These are phyloP conservation scores for Galerucella calmariensis DNA, from an alignment of 2,888 invertebrate genomes.

Conservation along the genomic window DNA sequence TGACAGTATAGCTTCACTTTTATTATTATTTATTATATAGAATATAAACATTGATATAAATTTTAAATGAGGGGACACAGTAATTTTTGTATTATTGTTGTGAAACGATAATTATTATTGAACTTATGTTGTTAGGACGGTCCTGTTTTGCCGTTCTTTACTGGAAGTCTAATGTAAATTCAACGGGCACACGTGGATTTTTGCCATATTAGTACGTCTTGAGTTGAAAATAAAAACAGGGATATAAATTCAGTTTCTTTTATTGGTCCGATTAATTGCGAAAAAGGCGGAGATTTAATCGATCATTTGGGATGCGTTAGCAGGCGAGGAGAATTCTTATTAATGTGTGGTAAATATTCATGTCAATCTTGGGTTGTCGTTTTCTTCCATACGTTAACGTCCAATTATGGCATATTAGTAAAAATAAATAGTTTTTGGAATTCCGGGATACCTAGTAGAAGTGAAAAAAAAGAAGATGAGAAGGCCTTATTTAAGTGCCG, in stretches of 20 bases:
- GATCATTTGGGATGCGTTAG: slow-evolving; percentile 29
- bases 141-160: slow-evolving; percentile 45
- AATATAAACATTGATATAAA: too few species aligned
- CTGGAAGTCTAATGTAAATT: slow-evolving; percentile 52
- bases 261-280: slow-evolving; percentile 39
- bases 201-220: slow-evolving; percentile 47
- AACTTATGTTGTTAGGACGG: too few species aligned
- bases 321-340: slow-evolving; percentile 27
- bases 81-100: too few species aligned
- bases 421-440: slow-evolving; percentile 7
- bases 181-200: slow-evolving; percentile 49
- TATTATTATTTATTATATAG: too few species aligned
- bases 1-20: too few species aligned
- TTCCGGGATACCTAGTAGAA: not conserved
- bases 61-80: too few species aligned
- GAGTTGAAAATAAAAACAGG: slow-evolving; percentile 37
- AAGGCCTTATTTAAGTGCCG: not conserved
- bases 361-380: slow-evolving; percentile 12
- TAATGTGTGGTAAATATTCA: slow-evolving; percentile 27
- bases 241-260: slow-evolving; percentile 42
- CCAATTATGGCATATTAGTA: slow-evolving; percentile 11
- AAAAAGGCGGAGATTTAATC: slow-evolving; percentile 37
- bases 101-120: too few species aligned
- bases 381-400: not conserved
- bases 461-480: not conserved